These are phyloP conservation scores for Cephalopholis sonnerati DNA, from an alignment of 2,113 vertebrate genomes.

Conservation along the genomic window DNA sequence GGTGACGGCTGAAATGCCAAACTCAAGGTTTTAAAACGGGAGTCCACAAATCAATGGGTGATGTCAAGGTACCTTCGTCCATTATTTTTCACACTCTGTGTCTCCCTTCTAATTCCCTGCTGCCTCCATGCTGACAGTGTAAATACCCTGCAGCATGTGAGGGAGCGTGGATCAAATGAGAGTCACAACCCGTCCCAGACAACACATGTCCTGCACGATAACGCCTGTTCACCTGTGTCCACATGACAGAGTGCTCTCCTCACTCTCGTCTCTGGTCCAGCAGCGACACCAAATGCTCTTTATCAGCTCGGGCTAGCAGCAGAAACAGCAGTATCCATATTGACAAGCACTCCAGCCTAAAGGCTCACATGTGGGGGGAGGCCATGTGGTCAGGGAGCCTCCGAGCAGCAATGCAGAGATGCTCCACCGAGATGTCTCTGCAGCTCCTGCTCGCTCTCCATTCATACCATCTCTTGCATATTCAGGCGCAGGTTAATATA, in stretches of 20 bases:
- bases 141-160: not conserved
- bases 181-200: not conserved
- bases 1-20: too few species aligned
- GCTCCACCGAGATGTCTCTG: constrained; percentile 18
- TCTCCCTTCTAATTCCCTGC: too few species aligned
- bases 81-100: too few species aligned
- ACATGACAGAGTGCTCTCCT: constrained; percentile 2
- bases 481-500: constrained; percentile 29
- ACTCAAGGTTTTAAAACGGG: too few species aligned
- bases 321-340: not conserved
- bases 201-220: not conserved
- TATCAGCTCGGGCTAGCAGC: constrained; percentile 9
- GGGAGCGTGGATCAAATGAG: not conserved
- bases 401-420: constrained; percentile 8
- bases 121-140: not conserved
- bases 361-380: constrained; percentile 19
- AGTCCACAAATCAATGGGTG: too few species aligned
- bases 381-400: constrained; percentile 6
- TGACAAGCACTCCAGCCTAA: constrained; percentile 16
- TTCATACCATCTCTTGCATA: constrained; percentile 30
- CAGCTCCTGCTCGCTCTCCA: constrained; percentile 10
- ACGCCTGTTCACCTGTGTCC: constrained; percentile 2
- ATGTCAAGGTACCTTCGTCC: too few species aligned
- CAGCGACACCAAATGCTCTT: constrained; percentile 30
- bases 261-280: constrained; percentile 15